phyloP scores from a whole-genome alignment of 2,797 vertebrate genomes.

The Psittacula derbiana region DNA sequence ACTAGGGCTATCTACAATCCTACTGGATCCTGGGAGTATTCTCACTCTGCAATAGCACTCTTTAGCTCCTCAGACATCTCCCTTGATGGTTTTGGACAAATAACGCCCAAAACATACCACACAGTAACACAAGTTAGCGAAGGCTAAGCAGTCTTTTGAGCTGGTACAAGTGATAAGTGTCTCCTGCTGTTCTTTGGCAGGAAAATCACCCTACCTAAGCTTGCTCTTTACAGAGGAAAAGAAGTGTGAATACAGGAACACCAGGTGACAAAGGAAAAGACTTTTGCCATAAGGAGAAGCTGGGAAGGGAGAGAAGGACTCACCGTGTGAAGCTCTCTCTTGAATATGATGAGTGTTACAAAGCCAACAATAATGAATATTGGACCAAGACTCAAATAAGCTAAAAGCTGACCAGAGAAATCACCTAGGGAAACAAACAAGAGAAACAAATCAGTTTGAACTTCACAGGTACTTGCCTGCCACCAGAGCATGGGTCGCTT shows the following conservation, averaged over 20 bases:
- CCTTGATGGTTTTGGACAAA: not conserved
- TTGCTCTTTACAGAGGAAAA: not conserved
- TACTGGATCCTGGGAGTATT: not conserved
- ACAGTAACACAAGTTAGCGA: not conserved
- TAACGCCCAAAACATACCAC: not conserved
- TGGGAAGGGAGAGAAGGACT: constrained; percentile 60
- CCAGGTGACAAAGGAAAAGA: not conserved
- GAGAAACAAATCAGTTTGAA: constrained; percentile 20
- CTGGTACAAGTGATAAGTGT: not conserved
- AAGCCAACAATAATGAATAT: constrained; percentile 92
- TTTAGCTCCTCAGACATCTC: not conserved
- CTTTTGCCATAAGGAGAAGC: not conserved
- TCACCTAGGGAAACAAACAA: constrained; percentile 80
- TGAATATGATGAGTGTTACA: constrained; percentile 96
- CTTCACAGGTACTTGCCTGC: not conserved
- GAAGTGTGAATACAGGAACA: not conserved
- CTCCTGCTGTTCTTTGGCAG: constrained; percentile 21
- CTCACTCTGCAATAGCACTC: not conserved
- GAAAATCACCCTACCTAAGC: not conserved
- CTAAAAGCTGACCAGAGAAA: constrained; percentile 89
- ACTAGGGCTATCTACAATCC: not conserved
- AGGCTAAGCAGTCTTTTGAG: not conserved
- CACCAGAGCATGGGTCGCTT: not conserved
- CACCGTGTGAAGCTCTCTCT: constrained; percentile 97
- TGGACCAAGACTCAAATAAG: constrained; percentile 92